phyloP scores from a whole-genome alignment of 2,797 vertebrate genomes.

The Numenius phaeopus region DNA sequence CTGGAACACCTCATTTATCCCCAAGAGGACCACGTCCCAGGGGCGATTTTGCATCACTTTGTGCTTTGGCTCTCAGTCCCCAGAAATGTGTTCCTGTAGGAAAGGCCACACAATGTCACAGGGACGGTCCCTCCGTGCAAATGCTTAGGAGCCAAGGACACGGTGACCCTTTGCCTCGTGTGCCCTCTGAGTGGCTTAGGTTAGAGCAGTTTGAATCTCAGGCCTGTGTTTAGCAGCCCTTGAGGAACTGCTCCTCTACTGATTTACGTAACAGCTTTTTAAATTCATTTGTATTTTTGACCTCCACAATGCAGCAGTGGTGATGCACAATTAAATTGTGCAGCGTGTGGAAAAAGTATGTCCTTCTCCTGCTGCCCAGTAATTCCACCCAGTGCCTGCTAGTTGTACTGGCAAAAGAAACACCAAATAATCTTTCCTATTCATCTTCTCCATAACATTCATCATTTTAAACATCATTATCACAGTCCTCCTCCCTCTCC shows the following conservation, averaged over 20 bases:
- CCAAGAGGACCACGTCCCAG: background rate
- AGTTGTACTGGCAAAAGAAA: background rate
- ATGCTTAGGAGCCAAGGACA: background rate
- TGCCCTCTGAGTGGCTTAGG: background rate
- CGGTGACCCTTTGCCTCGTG: background rate
- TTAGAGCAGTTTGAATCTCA: background rate
- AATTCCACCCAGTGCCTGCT: no score
- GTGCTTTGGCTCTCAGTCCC: background rate
- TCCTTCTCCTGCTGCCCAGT: background rate
- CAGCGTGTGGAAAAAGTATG: background rate
- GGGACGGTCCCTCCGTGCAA: accelerated
- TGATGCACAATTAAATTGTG: background rate
- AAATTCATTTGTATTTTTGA: background rate
- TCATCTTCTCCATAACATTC: background rate
- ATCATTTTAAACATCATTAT: background rate
- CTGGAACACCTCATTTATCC: background rate
- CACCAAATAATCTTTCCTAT: background rate
- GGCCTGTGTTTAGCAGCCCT: background rate
- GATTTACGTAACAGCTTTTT: background rate
- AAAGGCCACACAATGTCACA: background rate
- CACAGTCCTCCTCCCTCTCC: background rate
- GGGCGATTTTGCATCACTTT: background rate
- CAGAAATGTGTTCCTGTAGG: background rate
- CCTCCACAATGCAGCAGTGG: background rate
- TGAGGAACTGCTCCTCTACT: background rate